These are phyloP conservation scores for Phalacrocorax pelagicus DNA, from an alignment of 2,113 vertebrate species.

Conservation along the genomic window DNA sequence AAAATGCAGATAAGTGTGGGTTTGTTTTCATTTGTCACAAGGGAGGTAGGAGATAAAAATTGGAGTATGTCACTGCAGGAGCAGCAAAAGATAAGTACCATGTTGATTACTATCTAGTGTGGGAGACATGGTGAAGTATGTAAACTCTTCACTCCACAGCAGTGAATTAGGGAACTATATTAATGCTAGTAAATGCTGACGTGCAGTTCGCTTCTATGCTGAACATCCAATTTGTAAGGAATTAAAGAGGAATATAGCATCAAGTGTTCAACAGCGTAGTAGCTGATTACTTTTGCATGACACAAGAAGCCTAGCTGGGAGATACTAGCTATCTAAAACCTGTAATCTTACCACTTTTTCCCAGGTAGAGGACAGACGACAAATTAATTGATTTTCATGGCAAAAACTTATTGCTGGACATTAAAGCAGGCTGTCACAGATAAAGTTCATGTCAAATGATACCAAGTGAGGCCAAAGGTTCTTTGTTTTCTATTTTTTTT, in stretches of 20 bases:
- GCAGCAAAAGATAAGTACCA: neutral
- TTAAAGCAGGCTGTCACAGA: neutral
- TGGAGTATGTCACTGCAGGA: neutral
- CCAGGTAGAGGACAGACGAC: neutral
- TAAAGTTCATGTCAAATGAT: neutral
- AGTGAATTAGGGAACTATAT: neutral
- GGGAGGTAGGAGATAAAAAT: neutral
- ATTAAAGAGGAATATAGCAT: neutral
- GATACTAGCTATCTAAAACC: neutral
- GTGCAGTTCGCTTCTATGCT: neutral
- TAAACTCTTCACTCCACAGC: neutral
- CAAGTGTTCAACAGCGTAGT: neutral
- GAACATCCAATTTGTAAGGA: neutral
- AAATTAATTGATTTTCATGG: neutral
- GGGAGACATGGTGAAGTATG: neutral
- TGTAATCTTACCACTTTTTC: neutral
- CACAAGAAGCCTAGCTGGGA: neutral
- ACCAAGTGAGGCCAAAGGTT: neutral
- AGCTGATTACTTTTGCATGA: neutral
- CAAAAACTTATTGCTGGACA: neutral
- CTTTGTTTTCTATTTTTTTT: neutral
- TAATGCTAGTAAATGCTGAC: neutral
- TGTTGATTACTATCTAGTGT: neutral
- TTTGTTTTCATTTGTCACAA: neutral
- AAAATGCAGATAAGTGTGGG: neutral